These are phyloP conservation scores for Clanis bilineata DNA, from an alignment of 2,888 invertebrate genomes.

Conservation along the genomic window DNA sequence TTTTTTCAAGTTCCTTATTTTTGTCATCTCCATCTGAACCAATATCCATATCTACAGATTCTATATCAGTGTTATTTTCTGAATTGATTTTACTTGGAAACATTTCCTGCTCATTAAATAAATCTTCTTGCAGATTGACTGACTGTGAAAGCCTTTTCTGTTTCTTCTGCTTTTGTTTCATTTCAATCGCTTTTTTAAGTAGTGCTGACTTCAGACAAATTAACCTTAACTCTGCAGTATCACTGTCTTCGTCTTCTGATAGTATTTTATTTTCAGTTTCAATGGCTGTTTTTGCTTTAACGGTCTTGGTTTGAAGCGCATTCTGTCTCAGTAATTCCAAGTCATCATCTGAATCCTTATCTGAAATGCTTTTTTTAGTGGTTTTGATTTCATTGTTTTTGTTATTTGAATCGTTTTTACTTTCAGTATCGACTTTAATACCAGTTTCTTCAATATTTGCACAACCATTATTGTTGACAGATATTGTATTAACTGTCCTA, in stretches of 20 bases:
- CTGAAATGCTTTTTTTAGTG: slow-evolving; percentile 25
- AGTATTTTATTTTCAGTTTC: slow-evolving; percentile 36
- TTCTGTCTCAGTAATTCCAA: slow-evolving; percentile 68
- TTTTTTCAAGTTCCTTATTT: slow-evolving; percentile 45
- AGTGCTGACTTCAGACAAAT: slow-evolving; percentile 87
- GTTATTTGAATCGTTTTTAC: slow-evolving; percentile 21
- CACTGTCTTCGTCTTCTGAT: slow-evolving; percentile 82
- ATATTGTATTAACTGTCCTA: slow-evolving; percentile 20
- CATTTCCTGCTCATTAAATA: slow-evolving; percentile 40
- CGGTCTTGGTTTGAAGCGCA: slow-evolving; percentile 70
- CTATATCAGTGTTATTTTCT: slow-evolving; percentile 72
- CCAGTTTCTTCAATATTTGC: slow-evolving; percentile 17
- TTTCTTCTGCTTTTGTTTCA: slow-evolving; percentile 73
- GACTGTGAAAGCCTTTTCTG: slow-evolving; percentile 63
- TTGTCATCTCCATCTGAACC: slow-evolving; percentile 72
- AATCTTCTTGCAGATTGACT: slow-evolving; percentile 55
- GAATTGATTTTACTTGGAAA: slow-evolving; percentile 41
- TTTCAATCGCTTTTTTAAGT: slow-evolving; percentile 84
- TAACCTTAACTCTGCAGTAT: slow-evolving; percentile 83
- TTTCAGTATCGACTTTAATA: slow-evolving; percentile 41
- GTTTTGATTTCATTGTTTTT: background rate
- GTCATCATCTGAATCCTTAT: slow-evolving; percentile 72
- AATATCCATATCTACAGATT: slow-evolving; percentile 79
- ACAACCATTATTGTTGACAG: background rate
- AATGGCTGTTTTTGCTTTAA: slow-evolving; percentile 41